A percentile compares a stretch with the other conserved stretches of the same genome.
These are phyloP conservation scores for Strix uralensis DNA, from an alignment of 2,113 vertebrate species.

Conservation along the genomic window DNA sequence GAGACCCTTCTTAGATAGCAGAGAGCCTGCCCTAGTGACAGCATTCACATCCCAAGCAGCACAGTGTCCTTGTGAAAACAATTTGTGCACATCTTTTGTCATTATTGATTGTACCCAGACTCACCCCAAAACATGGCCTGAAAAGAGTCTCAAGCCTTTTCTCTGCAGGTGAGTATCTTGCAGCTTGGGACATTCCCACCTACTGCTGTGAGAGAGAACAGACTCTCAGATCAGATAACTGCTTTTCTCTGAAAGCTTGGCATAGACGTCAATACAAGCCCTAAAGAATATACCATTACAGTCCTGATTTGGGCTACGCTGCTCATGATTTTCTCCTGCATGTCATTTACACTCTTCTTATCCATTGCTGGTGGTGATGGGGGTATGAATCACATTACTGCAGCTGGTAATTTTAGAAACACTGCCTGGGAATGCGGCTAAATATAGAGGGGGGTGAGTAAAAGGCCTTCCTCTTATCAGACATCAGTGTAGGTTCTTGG, in stretches of 20 bases:
- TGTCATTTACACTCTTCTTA: conserved; percentile 39
- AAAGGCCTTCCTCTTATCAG: conserved; percentile 26
- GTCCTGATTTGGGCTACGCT: neutral
- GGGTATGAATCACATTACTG: conserved; percentile 52
- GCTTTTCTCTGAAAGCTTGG: neutral
- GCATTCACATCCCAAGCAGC: neutral
- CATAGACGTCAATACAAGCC: neutral
- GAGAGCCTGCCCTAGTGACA: neutral
- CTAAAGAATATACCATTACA: neutral
- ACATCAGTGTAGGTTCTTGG: conserved; percentile 9
- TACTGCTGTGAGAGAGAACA: neutral
- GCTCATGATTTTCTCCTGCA: conserved; percentile 9
- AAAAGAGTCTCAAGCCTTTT: neutral
- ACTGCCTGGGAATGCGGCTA: conserved; percentile 38
- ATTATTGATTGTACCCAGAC: neutral
- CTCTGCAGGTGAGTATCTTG: neutral
- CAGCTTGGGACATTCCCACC: neutral
- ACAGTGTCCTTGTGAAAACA: neutral
- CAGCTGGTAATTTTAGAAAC: conserved; percentile 60
- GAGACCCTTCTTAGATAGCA: neutral
- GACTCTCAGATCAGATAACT: neutral
- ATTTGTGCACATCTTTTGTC: neutral
- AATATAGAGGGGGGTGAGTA: conserved; percentile 29
- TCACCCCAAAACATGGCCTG: neutral
- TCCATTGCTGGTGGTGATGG: conserved; percentile 15